Percentiles rank a stretch among this genome's conserved stretches.
phyloP scores from a whole-genome alignment of 1,140 invertebrate genomes.

The Drosophila pectinifera region DNA sequence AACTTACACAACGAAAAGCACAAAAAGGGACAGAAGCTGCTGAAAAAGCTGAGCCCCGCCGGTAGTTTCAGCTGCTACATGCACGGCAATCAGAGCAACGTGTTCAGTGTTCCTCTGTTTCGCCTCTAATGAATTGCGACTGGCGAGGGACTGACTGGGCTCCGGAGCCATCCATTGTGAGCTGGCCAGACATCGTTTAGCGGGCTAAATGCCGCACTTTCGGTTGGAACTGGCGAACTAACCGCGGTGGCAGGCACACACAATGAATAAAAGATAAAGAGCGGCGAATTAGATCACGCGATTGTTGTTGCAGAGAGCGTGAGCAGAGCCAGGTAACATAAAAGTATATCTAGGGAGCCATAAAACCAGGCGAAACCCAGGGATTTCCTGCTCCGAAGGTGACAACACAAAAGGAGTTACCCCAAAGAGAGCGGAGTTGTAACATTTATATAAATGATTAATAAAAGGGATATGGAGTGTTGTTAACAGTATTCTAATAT shows the following conservation, averaged over 20 bases:
- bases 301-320: constrained; percentile 34
- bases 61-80: constrained; percentile 45
- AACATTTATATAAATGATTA: constrained; percentile 24
- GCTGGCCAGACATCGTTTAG: constrained; percentile 29
- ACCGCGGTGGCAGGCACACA: constrained; percentile 23
- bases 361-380: background rate
- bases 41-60: constrained; percentile 50
- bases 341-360: constrained; percentile 2
- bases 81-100: constrained; percentile 61
- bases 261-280: constrained; percentile 49
- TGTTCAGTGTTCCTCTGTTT: constrained; percentile 63
- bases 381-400: constrained; percentile 27
- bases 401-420: constrained; percentile 18
- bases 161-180: constrained; percentile 32
- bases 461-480: background rate
- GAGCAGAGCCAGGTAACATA: constrained; percentile 4
- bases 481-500: background rate
- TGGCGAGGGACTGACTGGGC: constrained; percentile 5
- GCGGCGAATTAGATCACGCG: constrained; percentile 43
- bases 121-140: constrained; percentile 61
- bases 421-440: constrained; percentile 4
- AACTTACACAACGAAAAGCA: constrained; percentile 32
- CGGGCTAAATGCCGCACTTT: constrained; percentile 48
- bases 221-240: constrained; percentile 22
- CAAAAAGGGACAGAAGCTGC: constrained; percentile 38